phyloP scores from a whole-genome alignment of 1,140 invertebrate genomes.

The Heliconius congener region DNA sequence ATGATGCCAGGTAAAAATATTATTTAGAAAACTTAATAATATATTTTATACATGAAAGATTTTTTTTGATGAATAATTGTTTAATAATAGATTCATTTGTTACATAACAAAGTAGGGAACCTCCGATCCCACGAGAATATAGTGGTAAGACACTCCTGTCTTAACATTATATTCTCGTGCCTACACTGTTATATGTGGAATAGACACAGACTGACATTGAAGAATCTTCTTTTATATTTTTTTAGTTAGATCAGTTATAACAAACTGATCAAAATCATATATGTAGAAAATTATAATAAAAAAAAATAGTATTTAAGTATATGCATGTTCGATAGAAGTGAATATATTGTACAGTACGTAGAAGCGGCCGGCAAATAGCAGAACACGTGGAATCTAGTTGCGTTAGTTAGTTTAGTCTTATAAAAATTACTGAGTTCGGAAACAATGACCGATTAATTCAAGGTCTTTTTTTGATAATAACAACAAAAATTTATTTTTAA shows the following conservation, averaged over 20 bases:
- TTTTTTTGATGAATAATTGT: too few species aligned
- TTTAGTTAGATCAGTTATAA: too few species aligned
- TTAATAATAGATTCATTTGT: too few species aligned
- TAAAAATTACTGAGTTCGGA: background rate
- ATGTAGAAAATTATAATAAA: background rate
- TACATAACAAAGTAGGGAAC: too few species aligned
- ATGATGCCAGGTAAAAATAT: constrained; percentile 31
- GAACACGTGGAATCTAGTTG: constrained; percentile 29
- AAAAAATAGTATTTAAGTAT: background rate
- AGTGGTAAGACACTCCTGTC: too few species aligned
- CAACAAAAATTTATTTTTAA: background rate
- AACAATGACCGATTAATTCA: background rate
- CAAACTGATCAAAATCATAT: background rate
- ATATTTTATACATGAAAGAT: background rate
- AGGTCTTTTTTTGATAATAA: background rate
- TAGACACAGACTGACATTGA: too few species aligned
- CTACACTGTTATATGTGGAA: too few species aligned
- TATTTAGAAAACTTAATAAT: background rate
- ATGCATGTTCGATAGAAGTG: background rate
- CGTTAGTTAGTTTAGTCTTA: background rate
- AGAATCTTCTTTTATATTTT: too few species aligned
- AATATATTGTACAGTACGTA: background rate
- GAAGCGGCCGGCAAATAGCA: constrained; percentile 31
- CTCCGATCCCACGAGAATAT: too few species aligned
- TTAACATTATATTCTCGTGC: too few species aligned